Evolutionary conservation across 2,888 invertebrate genomes (phyloP), one percentile per base, ranked within the genome.

Genomic region (Galeruca laticollis): DNA sequence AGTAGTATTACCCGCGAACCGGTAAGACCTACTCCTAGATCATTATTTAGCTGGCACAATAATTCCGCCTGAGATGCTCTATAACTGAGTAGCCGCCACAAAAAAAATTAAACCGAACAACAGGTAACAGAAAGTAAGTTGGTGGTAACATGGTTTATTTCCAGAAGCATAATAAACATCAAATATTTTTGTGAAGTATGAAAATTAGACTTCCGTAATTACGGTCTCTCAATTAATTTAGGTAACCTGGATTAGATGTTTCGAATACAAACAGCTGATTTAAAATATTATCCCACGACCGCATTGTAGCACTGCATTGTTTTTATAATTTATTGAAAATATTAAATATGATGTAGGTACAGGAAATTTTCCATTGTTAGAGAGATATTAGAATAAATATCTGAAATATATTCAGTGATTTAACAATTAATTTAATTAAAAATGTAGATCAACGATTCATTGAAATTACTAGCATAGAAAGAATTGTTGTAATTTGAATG

Each of bases 251-350:
- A 26, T 26, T 26, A n/a, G 13, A 52, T 13, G 13, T 13, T 52
- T 26, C 5, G 11, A 26, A 26, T 52, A 52, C n/a, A 52, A 0
- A 5, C 13, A 52, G 21, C 2, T 52, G 51, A 52, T 52, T 52
- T 8, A 26, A 26, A 52, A 6, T 13, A 52, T 26, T 11, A 26
- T 52, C 52, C 8, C 26, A 52, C 26, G 52, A 52, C 52, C 52
- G 13, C 52, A 26, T 51, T 20, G 21, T 11, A 51, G 21, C n/a
- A 18, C 21, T 20, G n/a, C n/a, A 51, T 52, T 52, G 52, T 52
- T 13, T 52, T 52, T 13, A 21, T 52, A 52, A 11, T 26, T 2
- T 52, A 52, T 52, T 2, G 13, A 37, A 47, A 15, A 47, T 15
- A 15, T 47, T 9, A 52, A 26, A 26, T 21, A 52, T 13, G 13